Base-by-base conservation (phyloP, 2,888 invertebrate species). In the Tridacna crocea region DNA sequence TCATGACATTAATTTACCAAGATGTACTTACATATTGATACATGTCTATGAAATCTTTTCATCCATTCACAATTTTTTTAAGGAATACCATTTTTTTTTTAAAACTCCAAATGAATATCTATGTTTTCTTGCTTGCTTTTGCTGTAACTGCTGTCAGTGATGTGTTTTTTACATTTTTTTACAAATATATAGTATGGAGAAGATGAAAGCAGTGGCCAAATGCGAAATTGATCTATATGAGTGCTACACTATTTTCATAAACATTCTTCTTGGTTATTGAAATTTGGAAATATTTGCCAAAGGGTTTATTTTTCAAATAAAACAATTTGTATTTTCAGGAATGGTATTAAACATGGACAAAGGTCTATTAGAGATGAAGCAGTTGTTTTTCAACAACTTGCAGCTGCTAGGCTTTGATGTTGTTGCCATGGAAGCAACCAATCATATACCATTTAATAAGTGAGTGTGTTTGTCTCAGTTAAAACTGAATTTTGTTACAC, bases 401-500 rank as follows among this genome's bases (percentile, higher is more conserved):
- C 88, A 90, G 76, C 84, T 94, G 17, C 87, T 94, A 12, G 94
- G 93, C 8, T 91, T 94, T 82, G 92, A 94, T 85, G 88, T 90
- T 19, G 86, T 80, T 17, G 89, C 90, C 22, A 89, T 92, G 89
- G 93, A 92, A 80, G 89, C 85, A 48, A 88, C 90, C 26, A 90
- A 90, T 76, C 90, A 89, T 65, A 93, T 93, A 72, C 92, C 92
- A 17, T 94, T 94, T 80, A 93, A 93, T 80, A 92, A 89, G 93
- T 93, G 88, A 86, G 89, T 80, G 24, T 58, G 8, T 36, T 8
- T 36, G 36, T 36, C 36, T 36, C n/a, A n/a, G n/a, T n/a, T 26
- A 36, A 66, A 46, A 36, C 36, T 36, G 8, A 36, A 36, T 36
- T 36, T 36, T 36, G 3, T 36, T 36, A 4, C 36, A 4, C 36